Base-by-base conservation (phyloP, 92 coral and sea anemone genomes). In the Bergia sp. region DNA sequence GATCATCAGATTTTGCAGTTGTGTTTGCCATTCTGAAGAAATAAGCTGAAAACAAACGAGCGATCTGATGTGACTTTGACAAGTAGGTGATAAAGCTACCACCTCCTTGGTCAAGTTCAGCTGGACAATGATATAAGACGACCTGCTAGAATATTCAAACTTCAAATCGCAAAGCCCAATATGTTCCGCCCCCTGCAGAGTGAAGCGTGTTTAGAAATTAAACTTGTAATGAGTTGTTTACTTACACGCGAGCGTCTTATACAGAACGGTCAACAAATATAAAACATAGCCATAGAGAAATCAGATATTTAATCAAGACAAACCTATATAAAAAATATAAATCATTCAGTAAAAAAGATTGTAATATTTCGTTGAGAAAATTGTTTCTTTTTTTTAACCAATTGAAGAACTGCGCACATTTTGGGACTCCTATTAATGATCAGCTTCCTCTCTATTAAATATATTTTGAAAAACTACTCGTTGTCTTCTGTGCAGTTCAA, bases 131-230 rank as follows among this genome's bases (percentile, higher is more conserved):
- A 84, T 13, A 69, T 36, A 75, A 50, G 44, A 29, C 20, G 55
- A 71, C 47, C 78, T 84, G 87, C 43, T 84, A 84, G 71, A 45
- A 84, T 84, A 84, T 84, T 84, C 79, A 84, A 69, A 84, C 85
- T 81, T 37, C 38, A 84, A 71, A 82, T 36, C 47, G 53, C 66
- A 3, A 66, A 82, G 45, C 43, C 87, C 71, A 74, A 74, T 71
- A 79, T 44, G 6, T 16, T 16, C 40, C 43, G 79, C 79, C 87
- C 87, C 87, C 87, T 37, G 78, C 43, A 3, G 87, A 45, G 78
- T 42, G 20, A 39, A 82, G 66, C 36, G 42, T 43, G 40, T 47
- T 69, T 29, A 44, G n/a, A 69, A 69, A 84, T 69, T 71, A 76
- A 41, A 76, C 36, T 23, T 39, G 43, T 69, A 71, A 69, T 20